A percentile compares a stretch with the other conserved stretches of the same genome.
phyloP scores from a whole-genome alignment of 2,888 invertebrate genomes.

The Platycnemis pennipes region DNA sequence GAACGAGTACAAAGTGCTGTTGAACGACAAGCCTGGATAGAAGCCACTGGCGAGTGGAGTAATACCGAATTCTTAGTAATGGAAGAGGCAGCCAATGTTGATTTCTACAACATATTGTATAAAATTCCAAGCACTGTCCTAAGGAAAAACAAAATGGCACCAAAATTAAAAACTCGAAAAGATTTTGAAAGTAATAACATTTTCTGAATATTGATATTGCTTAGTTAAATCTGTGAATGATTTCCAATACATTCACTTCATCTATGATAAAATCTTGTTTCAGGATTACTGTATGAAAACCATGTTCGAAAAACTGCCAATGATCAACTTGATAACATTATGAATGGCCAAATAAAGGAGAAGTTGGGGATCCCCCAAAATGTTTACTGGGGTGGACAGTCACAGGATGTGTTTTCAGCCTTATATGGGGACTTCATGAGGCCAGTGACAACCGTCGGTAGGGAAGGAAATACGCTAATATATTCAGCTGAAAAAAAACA shows the following conservation, averaged over 20 bases:
- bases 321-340: constrained; percentile 81
- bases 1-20: constrained; percentile 81
- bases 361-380: constrained; percentile 84
- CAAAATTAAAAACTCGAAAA: constrained; percentile 42
- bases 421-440: constrained; percentile 89
- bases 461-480: neutral
- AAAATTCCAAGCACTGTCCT: constrained; percentile 75
- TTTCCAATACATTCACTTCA: neutral
- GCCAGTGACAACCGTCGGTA: constrained; percentile 86
- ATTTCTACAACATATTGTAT: constrained; percentile 91
- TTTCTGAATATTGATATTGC: neutral
- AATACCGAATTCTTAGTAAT: constrained; percentile 84
- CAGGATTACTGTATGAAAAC: constrained; percentile 78
- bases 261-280: constrained; percentile 73
- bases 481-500: neutral
- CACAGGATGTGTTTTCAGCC: constrained; percentile 82
- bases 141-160: neutral
- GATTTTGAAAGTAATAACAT: constrained; percentile 48
- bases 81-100: constrained; percentile 84
- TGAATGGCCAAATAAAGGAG: constrained; percentile 87
- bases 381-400: constrained; percentile 85
- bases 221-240: neutral
- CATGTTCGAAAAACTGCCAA: constrained; percentile 76
- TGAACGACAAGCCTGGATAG: constrained; percentile 81
- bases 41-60: constrained; percentile 85